phyloP scores from a whole-genome alignment of 1,140 invertebrate genomes.

The Asobara japonica region DNA sequence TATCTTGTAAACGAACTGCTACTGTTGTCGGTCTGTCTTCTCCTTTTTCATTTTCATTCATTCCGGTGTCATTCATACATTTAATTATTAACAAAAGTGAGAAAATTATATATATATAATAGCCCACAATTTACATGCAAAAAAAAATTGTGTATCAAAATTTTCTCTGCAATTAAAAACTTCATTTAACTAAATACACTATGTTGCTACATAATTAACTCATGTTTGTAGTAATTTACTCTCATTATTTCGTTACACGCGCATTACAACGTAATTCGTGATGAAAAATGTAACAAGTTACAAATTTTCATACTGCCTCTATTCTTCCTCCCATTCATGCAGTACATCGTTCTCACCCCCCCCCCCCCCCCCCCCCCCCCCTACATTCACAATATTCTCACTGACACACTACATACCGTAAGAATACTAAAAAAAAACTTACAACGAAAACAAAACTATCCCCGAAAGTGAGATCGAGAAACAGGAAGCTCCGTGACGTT shows the following conservation, averaged over 20 bases:
- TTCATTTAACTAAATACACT: too few species aligned
- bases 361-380: too few species aligned
- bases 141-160: too few species aligned
- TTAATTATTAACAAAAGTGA: neutral
- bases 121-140: too few species aligned
- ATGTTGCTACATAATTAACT: too few species aligned
- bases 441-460: neutral
- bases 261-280: neutral
- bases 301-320: neutral
- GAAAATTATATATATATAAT: too few species aligned
- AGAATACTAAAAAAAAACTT: neutral
- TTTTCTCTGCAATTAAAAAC: too few species aligned
- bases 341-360: too few species aligned
- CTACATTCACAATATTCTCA: neutral
- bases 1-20: neutral
- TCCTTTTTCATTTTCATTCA: too few species aligned
- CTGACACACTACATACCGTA: neutral
- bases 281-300: neutral
- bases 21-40: too few species aligned
- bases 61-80: neutral
- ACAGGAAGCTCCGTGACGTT: neutral
- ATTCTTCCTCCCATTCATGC: neutral
- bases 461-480: neutral
- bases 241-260: neutral
- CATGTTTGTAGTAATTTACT: too few species aligned